phyloP scores from a whole-genome alignment of 2,113 vertebrate species.

The Oncorhynchus gorbuscha region DNA sequence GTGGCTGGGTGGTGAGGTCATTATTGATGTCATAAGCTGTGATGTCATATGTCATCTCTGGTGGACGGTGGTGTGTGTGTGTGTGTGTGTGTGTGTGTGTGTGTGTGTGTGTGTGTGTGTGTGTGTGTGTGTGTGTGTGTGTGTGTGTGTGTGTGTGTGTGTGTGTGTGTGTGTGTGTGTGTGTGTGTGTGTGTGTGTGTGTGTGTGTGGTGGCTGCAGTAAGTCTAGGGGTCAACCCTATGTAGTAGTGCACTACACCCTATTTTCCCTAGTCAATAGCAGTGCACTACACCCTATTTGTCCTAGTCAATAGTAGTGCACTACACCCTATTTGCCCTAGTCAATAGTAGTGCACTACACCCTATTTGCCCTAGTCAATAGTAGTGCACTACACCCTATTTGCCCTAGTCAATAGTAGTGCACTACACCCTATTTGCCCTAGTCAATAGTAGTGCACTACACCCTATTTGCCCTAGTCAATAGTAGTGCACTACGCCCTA shows the following conservation, averaged over 20 bases:
- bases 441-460: not conserved
- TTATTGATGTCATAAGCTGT: slow-evolving; percentile 74
- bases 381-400: no score
- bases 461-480: no score
- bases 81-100: no score
- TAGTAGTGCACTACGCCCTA: no score
- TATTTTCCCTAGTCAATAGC: not conserved
- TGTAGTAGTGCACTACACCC: no score
- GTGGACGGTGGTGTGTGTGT: slow-evolving; percentile 40
- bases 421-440: not conserved
- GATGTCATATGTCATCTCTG: slow-evolving; percentile 53
- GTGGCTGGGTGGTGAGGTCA: slow-evolving; percentile 51
- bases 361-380: no score
- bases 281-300: slow-evolving; percentile 12
- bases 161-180: no score
- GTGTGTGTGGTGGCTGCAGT: slow-evolving; percentile 9
- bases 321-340: not conserved
- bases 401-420: not conserved
- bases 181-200: not conserved
- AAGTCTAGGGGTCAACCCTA: slow-evolving; percentile 43
- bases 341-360: slow-evolving; percentile 17
- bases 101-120: no score
- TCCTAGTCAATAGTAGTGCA: slow-evolving; percentile 15
- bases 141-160: not conserved
- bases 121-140: not conserved